These are phyloP conservation scores for Spatula clypeata DNA, from an alignment of 2,797 vertebrate species.

Conservation along the genomic window DNA sequence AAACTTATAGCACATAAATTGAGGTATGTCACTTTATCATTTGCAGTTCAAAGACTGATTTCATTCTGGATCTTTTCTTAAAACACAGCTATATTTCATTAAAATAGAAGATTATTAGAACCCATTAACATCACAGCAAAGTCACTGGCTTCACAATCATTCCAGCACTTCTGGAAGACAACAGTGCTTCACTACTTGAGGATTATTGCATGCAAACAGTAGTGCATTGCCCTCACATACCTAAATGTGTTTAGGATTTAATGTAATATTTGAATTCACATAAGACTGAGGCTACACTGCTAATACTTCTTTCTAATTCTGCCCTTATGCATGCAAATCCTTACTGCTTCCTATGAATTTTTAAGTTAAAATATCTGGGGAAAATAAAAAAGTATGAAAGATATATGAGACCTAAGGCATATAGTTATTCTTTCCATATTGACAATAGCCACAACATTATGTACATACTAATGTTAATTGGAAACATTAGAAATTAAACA, in stretches of 20 bases:
- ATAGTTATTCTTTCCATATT: not conserved
- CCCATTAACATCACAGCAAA: not conserved
- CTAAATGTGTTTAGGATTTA: not conserved
- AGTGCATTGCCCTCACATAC: not conserved
- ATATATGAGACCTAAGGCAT: not conserved
- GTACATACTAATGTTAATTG: not conserved
- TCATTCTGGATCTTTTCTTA: not conserved
- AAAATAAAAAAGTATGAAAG: not conserved
- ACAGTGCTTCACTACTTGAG: not conserved
- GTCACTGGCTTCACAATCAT: not conserved
- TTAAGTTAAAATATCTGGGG: not conserved
- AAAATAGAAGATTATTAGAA: not conserved
- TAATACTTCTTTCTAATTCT: not conserved
- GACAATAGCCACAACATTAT: not conserved
- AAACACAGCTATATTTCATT: not conserved
- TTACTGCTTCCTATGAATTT: not conserved
- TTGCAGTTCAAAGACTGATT: not conserved
- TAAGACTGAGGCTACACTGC: not conserved
- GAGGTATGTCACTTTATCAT: not conserved
- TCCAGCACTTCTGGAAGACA: not conserved
- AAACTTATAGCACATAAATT: not conserved
- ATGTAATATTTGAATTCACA: not conserved
- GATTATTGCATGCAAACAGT: not conserved
- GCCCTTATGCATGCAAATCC: not conserved
- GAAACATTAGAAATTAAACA: not conserved